These are phyloP conservation scores for Eudemis profundana DNA, from an alignment of 2,888 invertebrate species.

Conservation along the genomic window DNA sequence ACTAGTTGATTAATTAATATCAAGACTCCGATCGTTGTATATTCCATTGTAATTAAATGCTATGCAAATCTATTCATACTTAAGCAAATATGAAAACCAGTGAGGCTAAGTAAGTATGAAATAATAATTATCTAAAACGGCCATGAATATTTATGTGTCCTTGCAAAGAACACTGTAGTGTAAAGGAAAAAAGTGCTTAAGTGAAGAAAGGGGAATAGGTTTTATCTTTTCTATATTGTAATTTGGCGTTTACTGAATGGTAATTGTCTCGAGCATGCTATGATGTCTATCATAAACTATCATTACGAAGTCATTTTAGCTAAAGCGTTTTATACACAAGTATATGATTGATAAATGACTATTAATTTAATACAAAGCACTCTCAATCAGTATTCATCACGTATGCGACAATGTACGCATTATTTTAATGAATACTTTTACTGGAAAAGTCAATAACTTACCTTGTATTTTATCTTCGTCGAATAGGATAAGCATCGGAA, in stretches of 20 bases:
- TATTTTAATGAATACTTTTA: no score
- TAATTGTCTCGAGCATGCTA: no score
- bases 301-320: no score
- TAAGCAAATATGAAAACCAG: background rate
- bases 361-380: no score
- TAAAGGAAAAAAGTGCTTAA: background rate
- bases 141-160: conserved; percentile 11
- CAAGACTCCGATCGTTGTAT: background rate
- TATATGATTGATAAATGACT: no score
- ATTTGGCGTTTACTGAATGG: no score
- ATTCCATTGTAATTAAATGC: conserved; percentile 6
- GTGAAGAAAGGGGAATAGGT: no score
- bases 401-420: no score
- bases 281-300: no score
- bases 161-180: background rate
- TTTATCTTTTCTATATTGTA: no score
- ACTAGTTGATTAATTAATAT: conserved; percentile 25
- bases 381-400: no score
- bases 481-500: conserved; percentile 91
- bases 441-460: conserved; percentile 48
- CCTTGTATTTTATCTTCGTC: conserved; percentile 79
- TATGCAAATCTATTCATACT: conserved; percentile 21
- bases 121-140: conserved; percentile 11
- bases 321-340: no score
- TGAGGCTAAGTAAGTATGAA: background rate